Percentiles rank a stretch among this genome's conserved stretches.
phyloP scores from a whole-genome alignment of 1,140 invertebrate genomes.

The Drosophila arawakana region DNA sequence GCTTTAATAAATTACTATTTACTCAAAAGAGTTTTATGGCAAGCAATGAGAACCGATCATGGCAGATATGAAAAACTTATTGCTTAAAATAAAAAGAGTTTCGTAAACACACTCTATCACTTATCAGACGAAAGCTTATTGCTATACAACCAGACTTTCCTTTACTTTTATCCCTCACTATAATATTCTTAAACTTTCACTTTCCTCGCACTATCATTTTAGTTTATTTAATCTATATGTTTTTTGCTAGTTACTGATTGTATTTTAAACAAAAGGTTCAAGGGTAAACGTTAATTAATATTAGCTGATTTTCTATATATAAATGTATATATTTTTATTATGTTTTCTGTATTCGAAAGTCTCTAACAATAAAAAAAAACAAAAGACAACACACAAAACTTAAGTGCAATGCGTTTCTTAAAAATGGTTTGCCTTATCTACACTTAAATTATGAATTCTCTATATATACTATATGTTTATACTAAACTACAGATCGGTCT shows the following conservation, averaged over 20 bases:
- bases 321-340: conserved; percentile 37
- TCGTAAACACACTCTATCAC: neutral
- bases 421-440: conserved; percentile 58
- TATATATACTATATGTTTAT: conserved; percentile 47
- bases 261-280: conserved; percentile 54
- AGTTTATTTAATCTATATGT: conserved; percentile 62
- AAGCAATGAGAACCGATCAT: conserved; percentile 8
- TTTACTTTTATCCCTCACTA: neutral
- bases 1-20: neutral
- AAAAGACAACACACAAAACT: conserved; percentile 12
- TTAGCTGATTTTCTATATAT: conserved; percentile 30
- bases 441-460: conserved; percentile 28
- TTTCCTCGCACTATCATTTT: conserved; percentile 24
- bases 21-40: neutral
- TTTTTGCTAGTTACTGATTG: conserved; percentile 69
- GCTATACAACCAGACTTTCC: neutral
- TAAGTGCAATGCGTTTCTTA: conserved; percentile 67
- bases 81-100: neutral
- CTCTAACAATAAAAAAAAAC: conserved; percentile 26
- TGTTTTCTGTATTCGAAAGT: conserved; percentile 48
- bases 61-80: neutral
- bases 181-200: conserved; percentile 2
- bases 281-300: conserved; percentile 44
- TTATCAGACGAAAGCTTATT: neutral
- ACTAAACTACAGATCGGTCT: conserved; percentile 68